phyloP scores from a whole-genome alignment of 2,797 vertebrate genomes.

The Schizopygopsis malacanthus region DNA sequence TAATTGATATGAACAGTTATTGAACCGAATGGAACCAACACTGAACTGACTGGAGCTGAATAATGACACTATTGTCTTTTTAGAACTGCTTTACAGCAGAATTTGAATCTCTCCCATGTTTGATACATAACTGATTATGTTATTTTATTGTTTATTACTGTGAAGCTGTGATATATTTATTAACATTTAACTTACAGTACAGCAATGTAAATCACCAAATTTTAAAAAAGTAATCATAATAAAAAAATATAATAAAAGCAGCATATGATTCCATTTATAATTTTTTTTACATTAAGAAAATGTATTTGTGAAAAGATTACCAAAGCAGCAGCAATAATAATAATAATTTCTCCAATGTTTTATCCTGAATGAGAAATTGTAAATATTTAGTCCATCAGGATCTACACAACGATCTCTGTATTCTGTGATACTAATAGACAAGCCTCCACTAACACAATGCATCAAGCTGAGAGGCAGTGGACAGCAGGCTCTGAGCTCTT shows the following conservation, averaged over 20 bases:
- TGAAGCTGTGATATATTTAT: not conserved
- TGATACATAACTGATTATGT: not conserved
- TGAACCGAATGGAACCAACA: no score
- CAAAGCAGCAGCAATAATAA: not conserved
- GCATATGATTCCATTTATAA: no score
- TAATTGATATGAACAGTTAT: not conserved
- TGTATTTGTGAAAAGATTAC: not conserved
- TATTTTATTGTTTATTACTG: not conserved
- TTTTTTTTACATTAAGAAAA: not conserved
- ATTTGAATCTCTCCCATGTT: not conserved
- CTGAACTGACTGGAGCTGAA: not conserved
- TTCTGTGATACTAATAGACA: constrained; percentile 67
- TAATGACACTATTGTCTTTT: not conserved
- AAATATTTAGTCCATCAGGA: constrained; percentile 69
- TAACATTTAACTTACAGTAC: not conserved
- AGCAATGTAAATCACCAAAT: not conserved
- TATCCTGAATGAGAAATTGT: constrained; percentile 45
- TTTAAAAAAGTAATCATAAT: not conserved
- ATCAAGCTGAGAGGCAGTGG: constrained; percentile 27
- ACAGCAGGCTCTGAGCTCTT: constrained; percentile 33
- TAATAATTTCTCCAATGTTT: constrained; percentile 33
- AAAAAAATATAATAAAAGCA: not conserved
- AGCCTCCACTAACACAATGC: constrained; percentile 21
- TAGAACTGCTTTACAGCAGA: not conserved
- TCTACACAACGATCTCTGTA: constrained; percentile 69